A percentile compares a stretch with the other conserved stretches of the same genome.
These are phyloP conservation scores for Pionites leucogaster DNA, from an alignment of 2,113 vertebrate species.

Conservation along the genomic window DNA sequence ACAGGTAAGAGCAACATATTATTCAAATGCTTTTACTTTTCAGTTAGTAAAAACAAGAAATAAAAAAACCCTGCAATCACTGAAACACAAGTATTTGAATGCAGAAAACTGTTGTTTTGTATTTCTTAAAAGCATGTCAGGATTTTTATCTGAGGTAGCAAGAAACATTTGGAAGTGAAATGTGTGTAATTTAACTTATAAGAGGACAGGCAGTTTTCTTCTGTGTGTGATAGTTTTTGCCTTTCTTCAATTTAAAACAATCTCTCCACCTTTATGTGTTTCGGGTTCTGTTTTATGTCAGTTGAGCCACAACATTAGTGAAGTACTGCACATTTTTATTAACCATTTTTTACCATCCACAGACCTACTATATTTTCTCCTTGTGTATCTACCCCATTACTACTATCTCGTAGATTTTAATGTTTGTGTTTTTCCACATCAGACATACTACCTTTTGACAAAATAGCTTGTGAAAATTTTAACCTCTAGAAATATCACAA, in stretches of 20 bases:
- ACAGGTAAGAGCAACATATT: conserved; percentile 51
- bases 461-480: neutral
- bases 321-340: neutral
- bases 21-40: conserved; percentile 25
- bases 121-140: neutral
- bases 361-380: neutral
- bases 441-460: neutral
- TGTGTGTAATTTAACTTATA: neutral
- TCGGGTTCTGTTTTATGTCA: neutral
- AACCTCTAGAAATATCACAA: neutral
- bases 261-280: neutral
- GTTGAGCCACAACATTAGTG: neutral
- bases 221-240: neutral
- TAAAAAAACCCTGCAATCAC: neutral
- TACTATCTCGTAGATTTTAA: neutral
- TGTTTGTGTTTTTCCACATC: neutral
- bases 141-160: neutral
- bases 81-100: neutral
- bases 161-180: neutral
- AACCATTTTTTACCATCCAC: neutral
- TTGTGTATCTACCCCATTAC: neutral
- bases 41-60: neutral
- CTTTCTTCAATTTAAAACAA: neutral
- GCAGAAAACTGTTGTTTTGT: neutral
- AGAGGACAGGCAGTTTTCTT: neutral